These are phyloP conservation scores for Diorhabda elongata DNA, from an alignment of 1,140 invertebrate species.

Conservation along the genomic window DNA sequence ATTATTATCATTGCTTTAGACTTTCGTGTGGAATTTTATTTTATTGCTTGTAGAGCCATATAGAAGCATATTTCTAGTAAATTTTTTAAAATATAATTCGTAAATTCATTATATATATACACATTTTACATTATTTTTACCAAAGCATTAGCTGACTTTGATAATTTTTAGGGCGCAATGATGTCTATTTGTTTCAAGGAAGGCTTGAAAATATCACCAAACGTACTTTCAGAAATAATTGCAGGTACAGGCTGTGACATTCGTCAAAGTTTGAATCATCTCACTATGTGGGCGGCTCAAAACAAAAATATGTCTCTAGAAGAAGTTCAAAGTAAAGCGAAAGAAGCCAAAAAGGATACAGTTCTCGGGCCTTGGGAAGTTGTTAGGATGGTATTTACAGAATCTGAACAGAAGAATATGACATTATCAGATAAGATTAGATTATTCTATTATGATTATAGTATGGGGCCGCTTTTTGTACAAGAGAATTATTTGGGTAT, in stretches of 20 bases:
- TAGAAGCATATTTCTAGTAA: no score
- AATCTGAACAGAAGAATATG: slow-evolving; percentile 79
- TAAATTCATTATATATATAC: no score
- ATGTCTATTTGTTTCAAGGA: slow-evolving; percentile 91
- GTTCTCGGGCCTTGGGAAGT: slow-evolving; percentile 94
- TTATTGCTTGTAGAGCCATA: no score
- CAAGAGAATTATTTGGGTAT: slow-evolving; percentile 94
- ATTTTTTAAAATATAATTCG: no score
- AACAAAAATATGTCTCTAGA: slow-evolving; percentile 53
- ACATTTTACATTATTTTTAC: no score
- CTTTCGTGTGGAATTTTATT: no score
- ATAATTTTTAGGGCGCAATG: slow-evolving; percentile 67
- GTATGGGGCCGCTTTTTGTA: slow-evolving; percentile 89
- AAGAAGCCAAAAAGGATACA: slow-evolving; percentile 71
- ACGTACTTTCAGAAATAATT: slow-evolving; percentile 80
- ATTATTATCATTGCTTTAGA: no score
- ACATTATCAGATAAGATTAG: slow-evolving; percentile 80
- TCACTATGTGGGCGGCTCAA: slow-evolving; percentile 70
- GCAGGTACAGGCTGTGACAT: slow-evolving; percentile 87
- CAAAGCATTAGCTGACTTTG: no score
- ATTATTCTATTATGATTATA: slow-evolving; percentile 97
- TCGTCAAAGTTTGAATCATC: slow-evolving; percentile 85
- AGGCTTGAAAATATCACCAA: slow-evolving; percentile 73
- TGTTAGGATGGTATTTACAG: slow-evolving; percentile 81
- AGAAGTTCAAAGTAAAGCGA: slow-evolving; percentile 52